Evolutionary conservation across 2,797 vertebrate genomes (phyloP).

Genomic region (Peromyscus aztecus): DNA sequence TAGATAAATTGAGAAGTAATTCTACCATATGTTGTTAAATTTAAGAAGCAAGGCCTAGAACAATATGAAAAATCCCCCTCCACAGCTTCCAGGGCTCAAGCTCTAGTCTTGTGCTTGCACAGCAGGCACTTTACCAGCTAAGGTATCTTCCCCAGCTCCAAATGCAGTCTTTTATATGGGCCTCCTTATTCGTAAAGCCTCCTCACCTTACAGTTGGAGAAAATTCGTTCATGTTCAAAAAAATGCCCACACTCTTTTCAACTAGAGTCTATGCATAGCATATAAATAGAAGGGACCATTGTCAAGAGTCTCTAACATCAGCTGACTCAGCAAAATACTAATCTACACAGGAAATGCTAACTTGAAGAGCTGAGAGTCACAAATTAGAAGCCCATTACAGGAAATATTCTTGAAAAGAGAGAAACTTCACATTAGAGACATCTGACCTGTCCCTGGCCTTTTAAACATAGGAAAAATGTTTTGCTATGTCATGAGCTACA

Average conservation of each 20-base stretch:
- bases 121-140: not conserved
- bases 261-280: not conserved
- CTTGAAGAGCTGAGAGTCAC: not conserved
- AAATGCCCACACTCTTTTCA: not conserved
- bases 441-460: not conserved
- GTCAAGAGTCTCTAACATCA: not conserved
- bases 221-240: not conserved
- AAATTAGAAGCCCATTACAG: not conserved
- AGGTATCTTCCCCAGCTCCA: not conserved
- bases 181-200: not conserved
- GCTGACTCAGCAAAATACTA: not conserved
- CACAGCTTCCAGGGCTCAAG: not conserved
- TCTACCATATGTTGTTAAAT: not conserved
- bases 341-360: slow-evolving; percentile 20
- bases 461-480: not conserved
- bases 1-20: not conserved
- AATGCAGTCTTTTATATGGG: not conserved
- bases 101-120: not conserved
- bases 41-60: not conserved
- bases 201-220: not conserved
- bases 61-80: not conserved
- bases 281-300: not conserved
- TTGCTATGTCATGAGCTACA: not conserved
- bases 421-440: not conserved
- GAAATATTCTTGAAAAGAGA: not conserved